Evolutionary conservation across 2,888 invertebrate species (phyloP).

Genomic region (Xestia xanthographa): DNA sequence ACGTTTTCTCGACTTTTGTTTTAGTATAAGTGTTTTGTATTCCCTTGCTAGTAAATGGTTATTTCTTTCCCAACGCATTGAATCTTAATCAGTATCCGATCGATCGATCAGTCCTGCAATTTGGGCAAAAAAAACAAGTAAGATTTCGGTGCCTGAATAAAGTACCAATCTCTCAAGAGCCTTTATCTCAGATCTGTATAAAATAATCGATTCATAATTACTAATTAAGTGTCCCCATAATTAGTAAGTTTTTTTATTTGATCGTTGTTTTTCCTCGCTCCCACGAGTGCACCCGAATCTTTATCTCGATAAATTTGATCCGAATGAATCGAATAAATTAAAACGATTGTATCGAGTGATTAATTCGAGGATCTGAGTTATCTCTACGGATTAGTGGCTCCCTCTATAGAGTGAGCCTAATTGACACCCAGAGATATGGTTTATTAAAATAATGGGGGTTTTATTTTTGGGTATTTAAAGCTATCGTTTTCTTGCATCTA

Average conservation of each 20-base stretch:
- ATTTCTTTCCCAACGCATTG: neutral
- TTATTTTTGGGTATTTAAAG: slow-evolving; percentile 74
- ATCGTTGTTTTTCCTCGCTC: slow-evolving; percentile 61
- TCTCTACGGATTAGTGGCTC: slow-evolving; percentile 85
- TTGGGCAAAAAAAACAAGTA: slow-evolving; percentile 25
- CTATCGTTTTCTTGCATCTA: slow-evolving; percentile 50
- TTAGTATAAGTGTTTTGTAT: neutral
- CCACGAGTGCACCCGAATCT: slow-evolving; percentile 69
- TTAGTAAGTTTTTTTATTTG: slow-evolving; percentile 58
- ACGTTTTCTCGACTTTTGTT: neutral
- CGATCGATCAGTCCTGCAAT: slow-evolving; percentile 8
- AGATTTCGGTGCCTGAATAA: slow-evolving; percentile 19
- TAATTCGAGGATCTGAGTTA: slow-evolving; percentile 83
- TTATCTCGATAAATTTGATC: slow-evolving; percentile 79
- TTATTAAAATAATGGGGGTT: slow-evolving; percentile 87
- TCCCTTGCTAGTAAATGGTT: neutral
- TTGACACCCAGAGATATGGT: slow-evolving; percentile 87
- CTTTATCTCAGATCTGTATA: slow-evolving; percentile 49
- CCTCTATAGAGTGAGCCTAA: slow-evolving; percentile 83
- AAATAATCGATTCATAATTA: slow-evolving; percentile 59
- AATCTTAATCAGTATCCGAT: slow-evolving; percentile 1
- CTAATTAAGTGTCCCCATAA: slow-evolving; percentile 64
- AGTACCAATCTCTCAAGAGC: slow-evolving; percentile 30
- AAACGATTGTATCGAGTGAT: slow-evolving; percentile 85
- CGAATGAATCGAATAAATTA: slow-evolving; percentile 84